A percentile compares a stretch with the other conserved stretches of the same genome.
Conservation (phyloP, 2,797 vertebrate species). For the Rhynchotus rufescens region DNA sequence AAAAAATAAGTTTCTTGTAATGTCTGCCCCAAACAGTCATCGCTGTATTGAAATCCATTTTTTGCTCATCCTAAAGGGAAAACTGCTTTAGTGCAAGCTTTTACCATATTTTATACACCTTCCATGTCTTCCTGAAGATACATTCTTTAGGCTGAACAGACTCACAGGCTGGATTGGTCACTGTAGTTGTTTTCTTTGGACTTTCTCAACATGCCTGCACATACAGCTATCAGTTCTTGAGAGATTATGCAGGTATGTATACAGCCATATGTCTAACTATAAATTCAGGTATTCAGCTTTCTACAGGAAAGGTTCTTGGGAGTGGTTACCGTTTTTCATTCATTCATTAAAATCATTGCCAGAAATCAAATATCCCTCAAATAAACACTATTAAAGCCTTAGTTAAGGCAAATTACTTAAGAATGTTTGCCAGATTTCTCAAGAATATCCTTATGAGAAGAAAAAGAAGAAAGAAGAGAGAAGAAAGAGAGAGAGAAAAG, state of each 20-base stretch:
- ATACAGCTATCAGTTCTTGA: background rate
- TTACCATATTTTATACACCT: background rate
- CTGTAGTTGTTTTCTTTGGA: background rate
- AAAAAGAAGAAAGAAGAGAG: too few relatives aligned
- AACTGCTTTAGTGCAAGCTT: background rate
- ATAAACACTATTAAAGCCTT: background rate
- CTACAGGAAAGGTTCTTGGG: fast-evolving
- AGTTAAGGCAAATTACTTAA: background rate
- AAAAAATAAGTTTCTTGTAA: background rate
- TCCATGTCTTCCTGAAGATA: background rate
- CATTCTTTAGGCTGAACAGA: background rate
- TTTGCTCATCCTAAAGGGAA: background rate
- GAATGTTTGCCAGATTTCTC: background rate
- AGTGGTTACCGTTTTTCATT: background rate
- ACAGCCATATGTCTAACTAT: background rate
- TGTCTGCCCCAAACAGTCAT: background rate
- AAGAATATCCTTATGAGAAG: too few relatives aligned
- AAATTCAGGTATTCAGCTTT: background rate
- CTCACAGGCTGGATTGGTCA: background rate
- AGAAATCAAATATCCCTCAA: background rate
- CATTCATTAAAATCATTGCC: background rate
- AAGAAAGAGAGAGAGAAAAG: too few relatives aligned
- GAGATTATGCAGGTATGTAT: background rate
- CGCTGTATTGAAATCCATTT: background rate
- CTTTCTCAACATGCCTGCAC: background rate